phyloP scores from a whole-genome alignment of 2,113 vertebrate genomes.

The Pomatostomus ruficeps region DNA sequence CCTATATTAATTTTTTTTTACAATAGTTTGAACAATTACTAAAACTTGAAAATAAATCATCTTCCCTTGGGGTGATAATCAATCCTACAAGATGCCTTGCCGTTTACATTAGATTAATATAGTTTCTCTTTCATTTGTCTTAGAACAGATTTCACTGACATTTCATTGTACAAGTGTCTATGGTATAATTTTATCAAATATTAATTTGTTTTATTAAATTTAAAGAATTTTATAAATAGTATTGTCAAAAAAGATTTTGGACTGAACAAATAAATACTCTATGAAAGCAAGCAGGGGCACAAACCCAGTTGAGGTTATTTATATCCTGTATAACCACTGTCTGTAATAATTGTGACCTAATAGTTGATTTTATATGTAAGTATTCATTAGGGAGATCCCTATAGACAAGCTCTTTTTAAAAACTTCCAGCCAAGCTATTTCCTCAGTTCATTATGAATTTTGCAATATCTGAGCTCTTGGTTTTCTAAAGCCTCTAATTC shows the following conservation, averaged over 20 bases:
- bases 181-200: neutral
- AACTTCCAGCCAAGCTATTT: neutral
- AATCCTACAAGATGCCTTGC: neutral
- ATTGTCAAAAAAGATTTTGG: neutral
- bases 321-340: neutral
- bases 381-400: neutral
- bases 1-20: neutral
- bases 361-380: neutral
- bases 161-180: neutral
- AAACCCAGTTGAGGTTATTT: neutral
- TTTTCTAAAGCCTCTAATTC: neutral
- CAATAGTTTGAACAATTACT: neutral
- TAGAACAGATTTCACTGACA: neutral
- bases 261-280: neutral
- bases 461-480: neutral
- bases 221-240: neutral
- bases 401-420: neutral
- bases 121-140: constrained; percentile 4
- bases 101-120: neutral
- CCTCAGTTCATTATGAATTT: neutral
- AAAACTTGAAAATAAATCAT: neutral
- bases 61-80: neutral
- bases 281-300: neutral
- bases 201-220: neutral
- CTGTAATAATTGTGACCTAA: neutral